Conservation (phyloP, 2,888 invertebrate genomes). For the Cinara cedri region DNA sequence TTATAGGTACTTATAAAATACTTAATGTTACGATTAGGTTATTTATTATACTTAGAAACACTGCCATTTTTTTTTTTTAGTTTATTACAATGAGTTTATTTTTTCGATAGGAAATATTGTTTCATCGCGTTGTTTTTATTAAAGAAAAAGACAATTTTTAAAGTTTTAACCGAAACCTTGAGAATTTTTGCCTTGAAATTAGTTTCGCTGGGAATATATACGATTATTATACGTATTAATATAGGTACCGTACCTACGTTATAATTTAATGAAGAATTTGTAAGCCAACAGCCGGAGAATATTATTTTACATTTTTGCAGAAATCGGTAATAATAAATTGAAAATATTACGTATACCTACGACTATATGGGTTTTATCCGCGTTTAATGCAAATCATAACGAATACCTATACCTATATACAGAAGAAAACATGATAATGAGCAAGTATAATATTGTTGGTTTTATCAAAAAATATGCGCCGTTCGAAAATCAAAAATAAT, state of each 20-base stretch:
- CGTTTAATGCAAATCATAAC: neutral
- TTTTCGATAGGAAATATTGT: neutral
- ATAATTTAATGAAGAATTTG: constrained; percentile 27
- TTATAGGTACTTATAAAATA: no score
- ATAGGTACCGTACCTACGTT: neutral
- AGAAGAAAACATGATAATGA: no score
- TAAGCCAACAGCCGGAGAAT: constrained; percentile 1
- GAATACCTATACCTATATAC: no score
- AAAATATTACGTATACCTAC: constrained; percentile 8
- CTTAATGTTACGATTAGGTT: no score
- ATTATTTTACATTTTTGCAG: neutral
- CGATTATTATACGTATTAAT: no score
- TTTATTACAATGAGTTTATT: neutral
- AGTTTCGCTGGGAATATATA: neutral
- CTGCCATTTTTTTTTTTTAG: neutral
- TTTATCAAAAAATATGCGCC: neutral
- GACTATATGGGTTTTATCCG: neutral
- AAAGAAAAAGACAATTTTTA: constrained; percentile 19
- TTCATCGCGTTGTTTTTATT: neutral
- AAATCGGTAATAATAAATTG: constrained; percentile 12
- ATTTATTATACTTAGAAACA: no score
- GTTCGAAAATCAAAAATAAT: neutral
- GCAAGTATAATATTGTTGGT: no score
- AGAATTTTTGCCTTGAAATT: constrained; percentile 19
- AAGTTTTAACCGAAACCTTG: constrained; percentile 27